Conservation (phyloP, 2,113 vertebrate species). For the Girardinichthys multiradiatus region DNA sequence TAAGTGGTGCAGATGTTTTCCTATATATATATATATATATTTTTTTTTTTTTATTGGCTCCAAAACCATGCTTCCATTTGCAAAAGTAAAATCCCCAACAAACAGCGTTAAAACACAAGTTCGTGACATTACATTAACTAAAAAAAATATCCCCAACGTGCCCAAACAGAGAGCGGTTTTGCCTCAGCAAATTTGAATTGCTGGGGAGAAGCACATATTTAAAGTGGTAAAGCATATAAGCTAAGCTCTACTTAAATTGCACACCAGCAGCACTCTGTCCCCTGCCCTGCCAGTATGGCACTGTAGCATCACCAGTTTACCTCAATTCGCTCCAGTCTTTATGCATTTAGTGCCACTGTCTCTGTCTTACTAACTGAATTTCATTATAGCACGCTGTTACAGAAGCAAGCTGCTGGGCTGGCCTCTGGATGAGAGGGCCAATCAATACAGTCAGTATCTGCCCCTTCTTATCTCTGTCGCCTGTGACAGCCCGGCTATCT, state of each 20-base stretch:
- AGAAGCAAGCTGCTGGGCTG: conserved; percentile 65
- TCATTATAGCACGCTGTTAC: conserved; percentile 79
- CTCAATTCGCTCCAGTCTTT: conserved; percentile 40
- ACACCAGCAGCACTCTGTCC: conserved; percentile 32
- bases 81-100: conserved; percentile 55
- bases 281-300: conserved; percentile 12
- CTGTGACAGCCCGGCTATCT: conserved; percentile 80
- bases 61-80: conserved; percentile 17
- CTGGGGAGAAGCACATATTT: conserved; percentile 16
- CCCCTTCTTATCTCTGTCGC: conserved; percentile 81
- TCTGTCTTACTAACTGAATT: conserved; percentile 72
- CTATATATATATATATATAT: not conserved
- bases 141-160: conserved; percentile 8
- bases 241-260: conserved; percentile 45
- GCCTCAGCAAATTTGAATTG: conserved; percentile 34
- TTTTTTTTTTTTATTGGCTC: conserved; percentile 37
- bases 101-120: conserved; percentile 45
- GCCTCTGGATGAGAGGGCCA: conserved; percentile 72
- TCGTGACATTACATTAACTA: conserved; percentile 42
- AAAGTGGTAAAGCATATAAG: conserved; percentile 14
- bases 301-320: conserved; percentile 34
- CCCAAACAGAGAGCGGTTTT: conserved; percentile 32
- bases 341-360: conserved; percentile 64
- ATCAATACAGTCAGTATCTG: conserved; percentile 84
- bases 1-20: conserved; percentile 46